Evolutionary conservation across 2,888 invertebrate species (phyloP).

Genomic region (Xestia c-nigrum): DNA sequence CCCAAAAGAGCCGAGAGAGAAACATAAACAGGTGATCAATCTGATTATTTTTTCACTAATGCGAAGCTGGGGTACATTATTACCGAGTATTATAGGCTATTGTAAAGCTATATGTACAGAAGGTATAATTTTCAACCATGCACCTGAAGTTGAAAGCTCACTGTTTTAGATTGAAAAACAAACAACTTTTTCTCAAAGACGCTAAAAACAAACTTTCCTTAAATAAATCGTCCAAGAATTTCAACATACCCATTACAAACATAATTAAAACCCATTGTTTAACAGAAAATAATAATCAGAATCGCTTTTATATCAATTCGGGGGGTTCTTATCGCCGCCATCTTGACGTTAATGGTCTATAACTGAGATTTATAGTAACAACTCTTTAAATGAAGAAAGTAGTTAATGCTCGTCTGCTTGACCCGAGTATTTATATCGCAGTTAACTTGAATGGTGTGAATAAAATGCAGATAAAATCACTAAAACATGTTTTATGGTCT

Average conservation of each 20-base stretch:
- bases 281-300: constrained; percentile 48
- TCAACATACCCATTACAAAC: constrained; percentile 35
- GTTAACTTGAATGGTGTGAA: constrained; percentile 44
- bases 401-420: constrained; percentile 36
- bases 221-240: constrained; percentile 31
- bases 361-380: constrained; percentile 58
- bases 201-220: not conserved
- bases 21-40: not conserved
- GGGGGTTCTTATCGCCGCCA: constrained; percentile 34
- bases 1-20: too few relatives aligned
- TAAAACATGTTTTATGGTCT: constrained; percentile 35
- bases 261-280: constrained; percentile 40
- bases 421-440: constrained; percentile 44
- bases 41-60: not conserved
- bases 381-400: constrained; percentile 51
- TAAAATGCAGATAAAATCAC: constrained; percentile 30
- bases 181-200: constrained; percentile 9
- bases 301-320: constrained; percentile 63
- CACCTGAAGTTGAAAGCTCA: not conserved
- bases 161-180: not conserved
- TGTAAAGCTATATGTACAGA: too few relatives aligned
- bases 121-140: not conserved
- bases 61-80: not conserved
- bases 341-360: constrained; percentile 60
- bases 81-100: not conserved